A percentile compares a stretch with the other conserved stretches of the same genome.
Conservation (phyloP, 1,140 invertebrate species). For the Pinna nobilis region DNA sequence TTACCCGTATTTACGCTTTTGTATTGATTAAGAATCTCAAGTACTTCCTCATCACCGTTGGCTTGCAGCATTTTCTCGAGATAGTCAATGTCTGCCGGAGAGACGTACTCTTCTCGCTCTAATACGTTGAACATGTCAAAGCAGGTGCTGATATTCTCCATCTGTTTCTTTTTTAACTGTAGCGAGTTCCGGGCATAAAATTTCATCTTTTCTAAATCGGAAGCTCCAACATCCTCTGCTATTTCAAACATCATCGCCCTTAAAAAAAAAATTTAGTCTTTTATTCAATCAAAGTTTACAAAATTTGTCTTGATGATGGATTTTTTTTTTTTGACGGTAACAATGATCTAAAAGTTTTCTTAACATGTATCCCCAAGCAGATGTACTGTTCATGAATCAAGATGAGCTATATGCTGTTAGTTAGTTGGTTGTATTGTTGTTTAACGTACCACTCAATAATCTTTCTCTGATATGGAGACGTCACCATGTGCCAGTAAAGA, state of each 20-base stretch:
- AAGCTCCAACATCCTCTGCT: conserved; percentile 2
- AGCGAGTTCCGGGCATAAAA: conserved; percentile 5
- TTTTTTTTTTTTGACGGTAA: too few relatives aligned
- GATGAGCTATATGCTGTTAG: too few relatives aligned
- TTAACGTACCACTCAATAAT: too few relatives aligned
- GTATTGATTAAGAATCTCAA: neutral
- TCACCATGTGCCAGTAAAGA: too few relatives aligned
- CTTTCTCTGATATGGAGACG: too few relatives aligned
- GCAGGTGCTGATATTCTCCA: conserved; percentile 9
- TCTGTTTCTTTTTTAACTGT: conserved; percentile 8
- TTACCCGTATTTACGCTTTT: conserved; percentile 10
- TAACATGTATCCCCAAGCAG: too few relatives aligned
- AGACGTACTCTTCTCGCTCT: neutral
- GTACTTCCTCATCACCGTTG: conserved; percentile 13
- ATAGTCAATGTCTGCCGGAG: neutral
- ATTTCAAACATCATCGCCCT: conserved; percentile 12
- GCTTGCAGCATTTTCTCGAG: conserved; percentile 1
- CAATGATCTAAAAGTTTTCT: too few relatives aligned
- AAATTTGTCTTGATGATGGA: too few relatives aligned
- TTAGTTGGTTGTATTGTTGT: too few relatives aligned
- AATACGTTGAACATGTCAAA: conserved; percentile 13
- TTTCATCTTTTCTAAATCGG: conserved; percentile 15
- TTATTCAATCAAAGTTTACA: too few relatives aligned
- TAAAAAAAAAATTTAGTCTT: neutral
- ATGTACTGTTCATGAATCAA: too few relatives aligned